These are phyloP conservation scores for Anabas testudineus DNA, from an alignment of 2,797 vertebrate genomes.

Conservation along the genomic window DNA sequence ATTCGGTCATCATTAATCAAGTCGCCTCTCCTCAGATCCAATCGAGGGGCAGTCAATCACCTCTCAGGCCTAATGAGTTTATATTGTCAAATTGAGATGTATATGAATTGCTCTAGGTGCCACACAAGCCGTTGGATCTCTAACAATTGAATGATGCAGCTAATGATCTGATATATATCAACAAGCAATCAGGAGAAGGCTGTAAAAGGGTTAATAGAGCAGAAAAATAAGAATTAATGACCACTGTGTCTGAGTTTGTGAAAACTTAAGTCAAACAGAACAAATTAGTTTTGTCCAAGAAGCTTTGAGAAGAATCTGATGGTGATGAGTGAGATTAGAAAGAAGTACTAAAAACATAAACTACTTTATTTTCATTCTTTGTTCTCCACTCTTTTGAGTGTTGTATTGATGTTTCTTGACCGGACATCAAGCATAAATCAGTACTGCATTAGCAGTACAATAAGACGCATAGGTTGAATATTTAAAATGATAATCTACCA, in stretches of 20 bases:
- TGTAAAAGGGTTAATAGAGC: slow-evolving; percentile 77
- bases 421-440: neutral
- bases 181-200: slow-evolving; percentile 73
- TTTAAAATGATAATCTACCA: too few relatives aligned
- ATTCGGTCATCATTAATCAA: slow-evolving; percentile 69
- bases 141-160: slow-evolving; percentile 68
- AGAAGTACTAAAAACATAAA: too few relatives aligned
- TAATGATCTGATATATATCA: slow-evolving; percentile 85
- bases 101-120: slow-evolving; percentile 76
- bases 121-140: slow-evolving; percentile 64
- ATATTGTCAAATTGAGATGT: slow-evolving; percentile 74
- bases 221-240: slow-evolving; percentile 67
- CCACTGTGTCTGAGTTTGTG: slow-evolving; percentile 31
- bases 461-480: neutral
- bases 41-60: slow-evolving; percentile 67
- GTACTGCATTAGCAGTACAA: neutral
- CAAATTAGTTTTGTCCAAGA: slow-evolving; percentile 22
- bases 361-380: too few relatives aligned
- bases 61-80: slow-evolving; percentile 69
- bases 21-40: slow-evolving; percentile 60
- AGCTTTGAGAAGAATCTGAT: neutral
- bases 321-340: neutral
- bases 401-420: too few relatives aligned
- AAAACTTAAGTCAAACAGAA: slow-evolving; percentile 30
- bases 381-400: too few relatives aligned